Base-by-base conservation (phyloP, 1,140 invertebrate genomes). In the Drosophila punjabiensis region DNA sequence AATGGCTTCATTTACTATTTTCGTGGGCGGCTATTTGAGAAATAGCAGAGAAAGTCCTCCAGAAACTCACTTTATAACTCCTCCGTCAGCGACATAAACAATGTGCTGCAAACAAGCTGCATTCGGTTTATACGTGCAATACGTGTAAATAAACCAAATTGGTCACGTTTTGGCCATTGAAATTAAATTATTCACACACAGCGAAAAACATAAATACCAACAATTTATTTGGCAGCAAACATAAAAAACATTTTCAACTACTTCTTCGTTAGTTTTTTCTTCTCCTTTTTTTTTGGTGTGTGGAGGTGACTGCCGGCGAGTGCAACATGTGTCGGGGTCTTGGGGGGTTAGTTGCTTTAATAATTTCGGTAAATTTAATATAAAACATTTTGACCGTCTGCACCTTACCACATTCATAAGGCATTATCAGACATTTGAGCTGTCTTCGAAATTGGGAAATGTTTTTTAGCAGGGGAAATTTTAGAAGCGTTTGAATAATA, bases 131-230 rank as follows among this genome's bases (percentile, higher is more conserved):
- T 91, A 35, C 3, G 86, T 87, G 91, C 92, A 92, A 92, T 92
- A 20, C 18, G 84, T 90, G 83, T 92, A 92, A 92, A 92, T 92
- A 92, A 92, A 92, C 91, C 87, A 92, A 92, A 92, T 92, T 92
- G 91, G 91, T 92, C 91, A 92, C 91, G 91, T 91, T 92, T 92
- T 83, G 76, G 60, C 76, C 80, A 92, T 90, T 86, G 50, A 66
- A 89, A 89, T 88, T 81, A 84, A 89, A 79, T 81, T 77, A 87
- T 86, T 75, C 63, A 67, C 68, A 81, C 85, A 84, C 50, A 70
- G 81, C 73, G 48, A 87, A 89, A 70, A 61, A 67, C 81, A 89
- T 88, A 88, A 88, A 88, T 88, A 88, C 61, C 55, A 48, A 50
- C 84, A 89, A 88, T 88, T 88, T 88, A 88, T 88, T 88, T 74